These are phyloP conservation scores for Eristalinus aeneus DNA, from an alignment of 2,888 invertebrate genomes.

Conservation along the genomic window DNA sequence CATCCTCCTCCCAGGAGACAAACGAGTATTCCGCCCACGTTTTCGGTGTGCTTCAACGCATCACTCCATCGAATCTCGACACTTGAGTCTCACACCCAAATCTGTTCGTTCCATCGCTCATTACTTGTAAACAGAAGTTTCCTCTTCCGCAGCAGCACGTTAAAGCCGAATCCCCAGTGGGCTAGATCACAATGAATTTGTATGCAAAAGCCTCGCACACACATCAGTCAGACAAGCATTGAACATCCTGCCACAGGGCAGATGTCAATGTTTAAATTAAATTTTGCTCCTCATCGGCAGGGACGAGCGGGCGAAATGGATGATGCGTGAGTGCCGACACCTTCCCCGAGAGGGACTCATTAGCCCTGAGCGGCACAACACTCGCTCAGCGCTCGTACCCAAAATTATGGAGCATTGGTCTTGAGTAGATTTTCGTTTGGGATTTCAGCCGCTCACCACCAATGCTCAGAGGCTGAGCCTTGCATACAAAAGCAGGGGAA, in stretches of 20 bases:
- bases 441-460: neutral
- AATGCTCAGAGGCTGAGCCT: neutral
- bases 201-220: slow-evolving; percentile 15
- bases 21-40: neutral
- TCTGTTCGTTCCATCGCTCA: neutral
- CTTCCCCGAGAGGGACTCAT: neutral
- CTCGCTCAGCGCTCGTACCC: neutral
- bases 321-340: neutral
- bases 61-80: neutral
- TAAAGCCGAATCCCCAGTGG: slow-evolving; percentile 2
- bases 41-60: neutral
- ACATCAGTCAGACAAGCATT: neutral
- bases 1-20: neutral
- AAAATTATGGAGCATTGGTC: neutral
- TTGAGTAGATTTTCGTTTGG: neutral
- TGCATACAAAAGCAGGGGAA: neutral
- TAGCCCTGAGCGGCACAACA: neutral
- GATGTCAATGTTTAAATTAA: slow-evolving; percentile 28
- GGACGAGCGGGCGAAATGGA: neutral
- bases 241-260: neutral
- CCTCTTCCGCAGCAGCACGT: neutral
- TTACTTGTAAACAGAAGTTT: neutral
- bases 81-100: neutral
- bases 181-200: slow-evolving; percentile 22
- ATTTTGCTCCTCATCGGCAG: neutral